These are phyloP conservation scores for Oligia strigilis DNA, from an alignment of 2,888 invertebrate genomes.

Conservation along the genomic window DNA sequence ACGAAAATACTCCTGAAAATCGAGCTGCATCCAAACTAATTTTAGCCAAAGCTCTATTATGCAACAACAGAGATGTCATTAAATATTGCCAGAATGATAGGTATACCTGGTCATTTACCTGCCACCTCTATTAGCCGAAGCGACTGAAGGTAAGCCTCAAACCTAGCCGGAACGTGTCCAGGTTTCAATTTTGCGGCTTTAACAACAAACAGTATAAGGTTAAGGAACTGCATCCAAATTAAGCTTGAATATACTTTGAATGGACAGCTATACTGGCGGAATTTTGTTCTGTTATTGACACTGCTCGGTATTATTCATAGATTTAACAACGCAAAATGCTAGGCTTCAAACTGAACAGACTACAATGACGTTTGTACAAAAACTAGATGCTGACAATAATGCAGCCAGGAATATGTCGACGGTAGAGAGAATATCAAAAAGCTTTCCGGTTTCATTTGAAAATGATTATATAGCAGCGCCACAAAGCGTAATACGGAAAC, in stretches of 20 bases:
- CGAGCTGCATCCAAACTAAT: neutral
- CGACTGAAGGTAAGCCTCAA: conserved; percentile 19
- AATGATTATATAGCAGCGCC: neutral
- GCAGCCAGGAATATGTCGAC: neutral
- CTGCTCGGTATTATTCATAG: neutral
- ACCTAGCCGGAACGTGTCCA: conserved; percentile 46
- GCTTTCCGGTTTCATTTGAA: neutral
- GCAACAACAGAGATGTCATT: neutral
- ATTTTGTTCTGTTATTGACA: neutral
- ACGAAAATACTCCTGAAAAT: neutral
- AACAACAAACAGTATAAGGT: conserved; percentile 3
- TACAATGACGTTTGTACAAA: neutral
- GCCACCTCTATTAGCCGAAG: conserved; percentile 15
- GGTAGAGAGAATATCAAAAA: neutral
- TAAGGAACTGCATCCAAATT: neutral
- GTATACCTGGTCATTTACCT: conserved; percentile 8
- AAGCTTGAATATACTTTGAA: neutral
- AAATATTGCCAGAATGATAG: conserved; percentile 2
- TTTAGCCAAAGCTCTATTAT: neutral
- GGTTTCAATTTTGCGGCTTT: conserved; percentile 37
- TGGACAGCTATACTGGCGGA: neutral
- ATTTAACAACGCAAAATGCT: neutral
- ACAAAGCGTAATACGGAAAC: neutral
- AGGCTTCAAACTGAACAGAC: neutral
- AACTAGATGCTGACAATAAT: neutral